Base-by-base conservation (phyloP, 2,797 vertebrate species). In the Clarias platycephalus region DNA sequence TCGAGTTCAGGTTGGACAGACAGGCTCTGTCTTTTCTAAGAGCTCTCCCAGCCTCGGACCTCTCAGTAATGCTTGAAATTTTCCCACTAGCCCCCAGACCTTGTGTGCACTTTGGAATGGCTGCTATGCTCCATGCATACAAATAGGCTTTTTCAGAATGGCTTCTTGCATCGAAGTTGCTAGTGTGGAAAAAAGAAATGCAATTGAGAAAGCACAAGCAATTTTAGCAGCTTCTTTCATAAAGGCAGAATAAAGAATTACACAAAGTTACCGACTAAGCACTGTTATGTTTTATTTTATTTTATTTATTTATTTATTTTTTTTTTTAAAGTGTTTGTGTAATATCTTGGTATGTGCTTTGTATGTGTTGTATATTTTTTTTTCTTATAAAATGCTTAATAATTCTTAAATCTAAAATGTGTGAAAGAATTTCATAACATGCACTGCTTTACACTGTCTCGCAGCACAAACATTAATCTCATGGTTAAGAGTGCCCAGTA, bases 51-150 rank as follows among this genome's bases (percentile, higher is more conserved):
- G 66, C 57, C 64, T 84, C 76, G 87, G 88, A 77, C 83, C 87
- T 90, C 84, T 82, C 87, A 88, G 86, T 86, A 89, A 90, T 89
- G 89, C 90, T 88, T 87, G 89, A 91, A 83, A 90, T 90, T 84
- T 89, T 86, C 83, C 85, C 86, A 44, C 82, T 89, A 78, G 74
- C 86, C 83, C 60, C 76, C 71, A 81, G 89, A 91, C 86, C 86
- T 87, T 86, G 87, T 90, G 86, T 90, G 88, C 85, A 85, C 88
- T 89, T 88, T 89, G 89, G 88, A 90, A 91, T 89, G 89, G 86
- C 83, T 10, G 82, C 78, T 87, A 77, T 88, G 84, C 85, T 26
- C 80, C 57, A 22, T 88, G 91, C 89, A 92, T 91, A 90, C 91
- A 91, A 91, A 92, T 90, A 34, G 86, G 49, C 85, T 89, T 62